Conservation (phyloP, 2,113 vertebrate species). For the Heteronetta atricapilla region DNA sequence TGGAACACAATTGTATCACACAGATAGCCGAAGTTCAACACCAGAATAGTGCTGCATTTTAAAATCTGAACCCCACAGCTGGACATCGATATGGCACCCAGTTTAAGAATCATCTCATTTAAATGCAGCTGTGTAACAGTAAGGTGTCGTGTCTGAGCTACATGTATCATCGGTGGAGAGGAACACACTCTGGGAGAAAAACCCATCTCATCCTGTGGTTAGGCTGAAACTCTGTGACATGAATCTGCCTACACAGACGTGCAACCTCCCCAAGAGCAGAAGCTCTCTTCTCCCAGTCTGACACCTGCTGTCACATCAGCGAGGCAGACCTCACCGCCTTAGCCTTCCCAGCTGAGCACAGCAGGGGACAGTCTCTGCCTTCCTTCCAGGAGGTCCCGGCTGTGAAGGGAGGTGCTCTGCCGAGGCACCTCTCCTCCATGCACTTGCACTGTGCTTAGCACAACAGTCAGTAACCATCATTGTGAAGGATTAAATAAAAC, state of each 20-base stretch:
- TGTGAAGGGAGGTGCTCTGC: not conserved
- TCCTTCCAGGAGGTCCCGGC: not conserved
- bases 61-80: not conserved
- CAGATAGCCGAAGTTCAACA: not conserved
- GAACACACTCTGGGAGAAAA: not conserved
- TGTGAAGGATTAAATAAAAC: not conserved
- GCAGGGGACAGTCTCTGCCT: not conserved
- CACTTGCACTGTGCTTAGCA: not conserved
- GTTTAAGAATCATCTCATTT: not conserved
- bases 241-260: not conserved
- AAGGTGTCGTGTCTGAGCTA: not conserved
- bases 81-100: not conserved
- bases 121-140: not conserved
- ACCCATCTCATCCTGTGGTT: rapidly evolving
- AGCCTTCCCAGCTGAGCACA: not conserved
- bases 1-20: not conserved
- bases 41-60: not conserved
- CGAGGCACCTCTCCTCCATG: no score
- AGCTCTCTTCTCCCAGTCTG: not conserved
- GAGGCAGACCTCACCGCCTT: not conserved
- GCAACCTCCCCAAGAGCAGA: not conserved
- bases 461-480: not conserved
- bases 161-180: rapidly evolving
- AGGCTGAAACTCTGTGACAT: not conserved
- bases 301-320: not conserved